Evolutionary conservation across 2,113 vertebrate genomes (phyloP).

Genomic region (Sinocyclocheilus grahami): DNA sequence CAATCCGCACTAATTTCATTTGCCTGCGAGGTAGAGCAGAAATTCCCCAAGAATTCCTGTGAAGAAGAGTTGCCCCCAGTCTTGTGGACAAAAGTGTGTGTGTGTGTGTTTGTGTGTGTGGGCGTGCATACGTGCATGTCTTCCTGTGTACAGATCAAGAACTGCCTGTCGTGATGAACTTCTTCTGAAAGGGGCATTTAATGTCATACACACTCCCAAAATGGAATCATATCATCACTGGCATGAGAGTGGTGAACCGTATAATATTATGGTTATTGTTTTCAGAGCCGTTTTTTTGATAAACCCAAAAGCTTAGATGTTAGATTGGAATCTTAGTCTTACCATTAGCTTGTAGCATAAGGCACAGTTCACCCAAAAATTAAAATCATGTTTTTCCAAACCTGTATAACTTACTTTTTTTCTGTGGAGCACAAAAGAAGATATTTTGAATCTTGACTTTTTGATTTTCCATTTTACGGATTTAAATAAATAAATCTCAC

Average conservation of each 20-base stretch:
- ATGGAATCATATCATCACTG: constrained; percentile 24
- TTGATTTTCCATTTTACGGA: no score
- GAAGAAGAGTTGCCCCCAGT: constrained; percentile 88
- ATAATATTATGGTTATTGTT: neutral
- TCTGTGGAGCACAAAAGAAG: no score
- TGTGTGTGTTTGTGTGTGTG: constrained; percentile 48
- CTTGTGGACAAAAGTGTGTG: constrained; percentile 54
- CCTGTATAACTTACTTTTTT: no score
- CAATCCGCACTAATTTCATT: constrained; percentile 97
- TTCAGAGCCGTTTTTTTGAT: neutral
- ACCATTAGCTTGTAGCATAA: neutral
- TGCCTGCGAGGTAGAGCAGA: constrained; percentile 95
- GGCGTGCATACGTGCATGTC: constrained; percentile 47
- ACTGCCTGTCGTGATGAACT: constrained; percentile 10
- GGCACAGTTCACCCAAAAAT: neutral
- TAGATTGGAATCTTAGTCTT: neutral
- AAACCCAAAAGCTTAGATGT: neutral
- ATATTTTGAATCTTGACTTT: no score
- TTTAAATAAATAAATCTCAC: neutral
- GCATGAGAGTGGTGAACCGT: constrained; percentile 19
- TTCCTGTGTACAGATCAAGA: constrained; percentile 28
- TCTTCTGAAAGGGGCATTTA: constrained; percentile 33
- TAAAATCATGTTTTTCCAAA: neutral
- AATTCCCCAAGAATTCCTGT: constrained; percentile 99
- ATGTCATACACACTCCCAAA: constrained; percentile 32